Conservation (phyloP, 2,113 vertebrate species). For the Acrocephalus kingi region DNA sequence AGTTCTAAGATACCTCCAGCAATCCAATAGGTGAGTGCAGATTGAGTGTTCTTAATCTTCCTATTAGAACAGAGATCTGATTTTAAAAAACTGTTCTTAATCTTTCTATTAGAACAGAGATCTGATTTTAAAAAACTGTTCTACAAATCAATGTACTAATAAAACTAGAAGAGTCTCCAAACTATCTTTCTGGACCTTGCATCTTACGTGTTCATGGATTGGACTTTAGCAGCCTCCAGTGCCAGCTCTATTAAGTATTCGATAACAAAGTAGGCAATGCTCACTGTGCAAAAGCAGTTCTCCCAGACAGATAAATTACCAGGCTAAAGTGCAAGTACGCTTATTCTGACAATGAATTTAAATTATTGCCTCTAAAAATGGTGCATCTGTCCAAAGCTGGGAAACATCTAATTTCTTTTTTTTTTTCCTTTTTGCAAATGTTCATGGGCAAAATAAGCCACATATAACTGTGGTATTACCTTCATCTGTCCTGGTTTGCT, state of each 20-base stretch:
- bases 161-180: not conserved
- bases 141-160: not conserved
- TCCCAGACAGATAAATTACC: not conserved
- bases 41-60: not conserved
- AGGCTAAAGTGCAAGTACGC: not conserved
- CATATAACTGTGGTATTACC: not conserved
- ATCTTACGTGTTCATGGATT: not conserved
- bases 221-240: not conserved
- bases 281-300: not conserved
- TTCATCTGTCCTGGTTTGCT: not conserved
- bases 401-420: not conserved
- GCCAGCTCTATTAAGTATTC: not conserved
- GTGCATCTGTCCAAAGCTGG: not conserved
- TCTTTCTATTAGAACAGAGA: not conserved
- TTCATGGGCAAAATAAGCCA: not conserved
- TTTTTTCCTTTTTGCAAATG: not conserved
- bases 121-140: not conserved
- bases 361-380: conserved; percentile 13
- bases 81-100: not conserved
- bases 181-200: not conserved
- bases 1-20: not conserved
- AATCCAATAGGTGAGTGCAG: not conserved
- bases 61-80: not conserved
- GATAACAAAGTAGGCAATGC: not conserved
- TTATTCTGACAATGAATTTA: not conserved